Base-by-base conservation (phyloP, 2,888 invertebrate genomes). In the Pterobdella sp. region DNA sequence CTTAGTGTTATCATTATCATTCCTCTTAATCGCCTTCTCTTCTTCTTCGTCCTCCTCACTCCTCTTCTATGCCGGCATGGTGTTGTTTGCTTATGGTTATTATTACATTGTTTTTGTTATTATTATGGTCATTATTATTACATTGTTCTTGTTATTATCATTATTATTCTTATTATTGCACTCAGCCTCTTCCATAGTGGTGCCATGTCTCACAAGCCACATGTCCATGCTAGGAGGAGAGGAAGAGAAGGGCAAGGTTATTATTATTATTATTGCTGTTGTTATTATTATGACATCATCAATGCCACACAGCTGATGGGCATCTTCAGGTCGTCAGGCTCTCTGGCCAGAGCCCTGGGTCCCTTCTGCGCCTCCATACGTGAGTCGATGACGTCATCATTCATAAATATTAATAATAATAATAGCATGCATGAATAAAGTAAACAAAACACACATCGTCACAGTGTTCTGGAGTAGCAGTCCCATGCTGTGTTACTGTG, bases 151-250 rank as follows among this genome's bases (percentile, higher is more conserved):
- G n/a, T 49, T 34, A 65, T n/a, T 34, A 65, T 22, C 65, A 65
- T 32, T 34, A 7, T 32, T 34, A 65, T 14, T 34, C 26, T 29
- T 34, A 29, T 65, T n/a, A 68, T 32, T 64, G 29, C 10, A 22
- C 14, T 10, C 79, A 87, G 87, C 86, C 0, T 87, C 87, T n/a
- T 87, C 87, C 3, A 85, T 94, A 83, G 94, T 95, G 37, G 95
- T 97, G 32, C 94, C 97, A 18, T 94, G 93, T 81, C 88, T 97
- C 86, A 96, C 93, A 80, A 91, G 95, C 1, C 85, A 94, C 74
- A 92, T 92, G n/a, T 93, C 95, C 1, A 88, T 88, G 76, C 89
- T 90, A 81, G 91, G 91, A 4, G 88, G 82, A 4, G 81, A 79
- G 74, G 89, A 89, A 80, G 91, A 94, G 80, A 94, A 95, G 81